Conservation (phyloP, 1,140 invertebrate genomes). For the Brachionus sp. region DNA sequence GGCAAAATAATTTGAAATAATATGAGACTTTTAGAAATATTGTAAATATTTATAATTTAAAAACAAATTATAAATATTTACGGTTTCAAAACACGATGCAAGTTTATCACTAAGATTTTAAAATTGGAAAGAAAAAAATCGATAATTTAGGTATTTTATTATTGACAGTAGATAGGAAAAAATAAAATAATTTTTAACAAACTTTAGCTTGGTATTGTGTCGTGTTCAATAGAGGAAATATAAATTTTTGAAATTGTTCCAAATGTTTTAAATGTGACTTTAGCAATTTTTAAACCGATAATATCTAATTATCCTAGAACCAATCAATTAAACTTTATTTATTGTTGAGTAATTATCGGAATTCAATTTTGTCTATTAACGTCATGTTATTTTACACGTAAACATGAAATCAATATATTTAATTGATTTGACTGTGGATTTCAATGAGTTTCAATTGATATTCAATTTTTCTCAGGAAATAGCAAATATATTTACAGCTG, state of each 20-base stretch:
- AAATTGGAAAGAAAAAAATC: background rate
- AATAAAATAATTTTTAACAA: background rate
- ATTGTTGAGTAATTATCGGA: background rate
- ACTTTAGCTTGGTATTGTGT: background rate
- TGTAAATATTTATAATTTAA: constrained; percentile 3
- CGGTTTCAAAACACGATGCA: background rate
- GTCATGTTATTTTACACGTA: background rate
- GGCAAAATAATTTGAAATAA: background rate
- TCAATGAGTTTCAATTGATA: background rate
- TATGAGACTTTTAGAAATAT: background rate
- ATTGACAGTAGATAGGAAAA: background rate
- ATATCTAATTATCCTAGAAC: background rate
- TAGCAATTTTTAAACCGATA: background rate
- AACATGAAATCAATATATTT: background rate
- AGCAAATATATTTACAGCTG: background rate
- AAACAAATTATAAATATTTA: background rate
- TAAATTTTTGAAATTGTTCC: background rate
- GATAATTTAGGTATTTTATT: background rate
- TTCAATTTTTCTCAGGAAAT: background rate
- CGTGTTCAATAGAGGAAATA: background rate
- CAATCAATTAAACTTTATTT: background rate
- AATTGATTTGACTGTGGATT: background rate
- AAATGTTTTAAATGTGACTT: background rate
- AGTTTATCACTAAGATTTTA: background rate
- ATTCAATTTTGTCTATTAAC: background rate